Conservation (phyloP, 2,888 invertebrate species). For the Smittia sp. region DNA sequence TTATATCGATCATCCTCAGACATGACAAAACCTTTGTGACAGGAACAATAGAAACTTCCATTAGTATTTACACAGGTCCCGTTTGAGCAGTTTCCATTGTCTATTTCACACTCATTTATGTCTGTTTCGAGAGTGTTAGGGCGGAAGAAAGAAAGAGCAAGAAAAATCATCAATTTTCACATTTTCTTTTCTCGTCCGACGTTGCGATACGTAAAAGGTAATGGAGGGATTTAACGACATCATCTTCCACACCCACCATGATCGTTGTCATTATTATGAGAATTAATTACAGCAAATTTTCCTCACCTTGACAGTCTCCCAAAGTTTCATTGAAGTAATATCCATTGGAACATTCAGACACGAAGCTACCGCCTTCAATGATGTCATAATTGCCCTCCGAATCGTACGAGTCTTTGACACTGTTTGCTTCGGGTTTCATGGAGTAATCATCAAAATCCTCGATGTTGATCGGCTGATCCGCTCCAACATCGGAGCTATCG, state of each 20-base stretch:
- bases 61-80: slow-evolving; percentile 44
- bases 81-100: slow-evolving; percentile 43
- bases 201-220: background rate
- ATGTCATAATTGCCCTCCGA: slow-evolving; percentile 34
- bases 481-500: slow-evolving; percentile 53
- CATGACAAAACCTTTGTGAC: slow-evolving; percentile 48
- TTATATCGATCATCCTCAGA: slow-evolving; percentile 45
- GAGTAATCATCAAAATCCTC: slow-evolving; percentile 18
- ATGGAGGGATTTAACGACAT: background rate
- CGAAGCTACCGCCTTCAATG: slow-evolving; percentile 42
- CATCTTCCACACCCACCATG: background rate
- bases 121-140: slow-evolving; percentile 11
- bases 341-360: slow-evolving; percentile 43
- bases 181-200: background rate
- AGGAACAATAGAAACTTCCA: slow-evolving; percentile 49
- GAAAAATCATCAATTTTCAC: background rate
- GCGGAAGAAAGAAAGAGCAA: background rate
- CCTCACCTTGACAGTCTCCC: slow-evolving; percentile 44
- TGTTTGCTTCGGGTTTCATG: background rate
- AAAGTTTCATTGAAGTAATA: slow-evolving; percentile 43
- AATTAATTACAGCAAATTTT: slow-evolving; percentile 17
- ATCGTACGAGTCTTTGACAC: slow-evolving; percentile 8
- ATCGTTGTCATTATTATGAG: background rate
- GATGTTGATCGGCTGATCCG: slow-evolving; percentile 46
- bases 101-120: slow-evolving; percentile 42